Conservation (phyloP, 1,140 invertebrate genomes). For the Drosophila orosa region DNA sequence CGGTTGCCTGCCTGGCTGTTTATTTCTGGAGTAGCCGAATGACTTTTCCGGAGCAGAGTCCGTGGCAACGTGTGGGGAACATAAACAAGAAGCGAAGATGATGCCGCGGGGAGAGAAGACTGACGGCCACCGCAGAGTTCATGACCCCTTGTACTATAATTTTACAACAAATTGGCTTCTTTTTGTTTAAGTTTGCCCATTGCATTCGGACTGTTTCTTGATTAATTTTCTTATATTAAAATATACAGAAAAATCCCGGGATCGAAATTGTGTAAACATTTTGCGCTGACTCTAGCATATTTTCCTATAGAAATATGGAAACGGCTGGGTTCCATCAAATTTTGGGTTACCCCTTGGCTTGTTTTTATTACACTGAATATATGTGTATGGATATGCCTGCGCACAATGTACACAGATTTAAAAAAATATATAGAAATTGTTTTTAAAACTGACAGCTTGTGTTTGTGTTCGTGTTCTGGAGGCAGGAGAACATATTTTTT, state of each 20-base stretch:
- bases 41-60: constrained; percentile 68
- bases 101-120: neutral
- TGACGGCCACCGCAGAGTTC: constrained; percentile 56
- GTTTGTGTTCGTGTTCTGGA: constrained; percentile 22
- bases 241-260: constrained; percentile 8
- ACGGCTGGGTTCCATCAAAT: constrained; percentile 63
- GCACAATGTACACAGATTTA: constrained; percentile 16
- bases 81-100: constrained; percentile 48
- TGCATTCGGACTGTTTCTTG: constrained; percentile 14
- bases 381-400: constrained; percentile 23
- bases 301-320: constrained; percentile 5
- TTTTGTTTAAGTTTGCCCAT: constrained; percentile 17
- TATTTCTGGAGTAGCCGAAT: constrained; percentile 81
- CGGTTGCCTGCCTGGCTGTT: constrained; percentile 50
- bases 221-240: constrained; percentile 26
- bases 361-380: constrained; percentile 50
- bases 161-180: constrained; percentile 32
- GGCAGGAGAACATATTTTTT: constrained; percentile 39
- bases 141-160: constrained; percentile 56
- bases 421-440: constrained; percentile 9
- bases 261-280: constrained; percentile 59
- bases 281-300: neutral
- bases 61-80: constrained; percentile 70
- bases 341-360: constrained; percentile 21
- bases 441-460: constrained; percentile 60